These are phyloP conservation scores for Pheosia gnoma DNA, from an alignment of 2,888 invertebrate species.

Conservation along the genomic window DNA sequence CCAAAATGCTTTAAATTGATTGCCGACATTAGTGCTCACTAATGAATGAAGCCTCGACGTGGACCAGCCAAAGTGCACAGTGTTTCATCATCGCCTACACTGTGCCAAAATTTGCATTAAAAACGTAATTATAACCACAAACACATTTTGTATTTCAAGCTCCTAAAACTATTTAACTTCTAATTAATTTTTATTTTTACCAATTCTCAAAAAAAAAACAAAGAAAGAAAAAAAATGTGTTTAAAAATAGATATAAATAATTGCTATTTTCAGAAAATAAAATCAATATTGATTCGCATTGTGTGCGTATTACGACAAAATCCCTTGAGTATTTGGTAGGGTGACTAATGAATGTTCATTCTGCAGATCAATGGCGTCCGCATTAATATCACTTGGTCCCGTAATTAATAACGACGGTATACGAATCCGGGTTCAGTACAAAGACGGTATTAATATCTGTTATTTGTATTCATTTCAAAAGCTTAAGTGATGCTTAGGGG, in stretches of 20 bases:
- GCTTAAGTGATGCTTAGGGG: background rate
- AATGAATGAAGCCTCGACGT: background rate
- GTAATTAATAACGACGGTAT: constrained; percentile 5
- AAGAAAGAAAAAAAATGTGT: background rate
- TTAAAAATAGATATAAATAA: background rate
- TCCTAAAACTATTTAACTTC: too few relatives aligned
- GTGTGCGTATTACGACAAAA: background rate
- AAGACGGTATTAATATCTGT: constrained; percentile 3
- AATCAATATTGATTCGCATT: background rate
- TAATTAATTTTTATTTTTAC: too few relatives aligned
- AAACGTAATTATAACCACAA: background rate
- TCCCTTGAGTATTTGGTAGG: background rate
- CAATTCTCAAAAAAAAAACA: too few relatives aligned
- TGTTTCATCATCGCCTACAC: background rate
- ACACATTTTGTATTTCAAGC: background rate
- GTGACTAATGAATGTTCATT: background rate
- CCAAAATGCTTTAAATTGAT: background rate
- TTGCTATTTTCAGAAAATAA: background rate
- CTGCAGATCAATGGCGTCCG: background rate
- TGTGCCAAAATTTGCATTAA: background rate
- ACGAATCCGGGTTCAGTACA: constrained; percentile 1
- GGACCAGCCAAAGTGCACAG: constrained; percentile 3
- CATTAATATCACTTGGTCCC: constrained; percentile 7
- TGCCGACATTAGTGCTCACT: background rate
- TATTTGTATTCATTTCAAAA: constrained; percentile 1